Evolutionary conservation across 2,888 invertebrate species (phyloP).

Genomic region (Trimorus sp.): DNA sequence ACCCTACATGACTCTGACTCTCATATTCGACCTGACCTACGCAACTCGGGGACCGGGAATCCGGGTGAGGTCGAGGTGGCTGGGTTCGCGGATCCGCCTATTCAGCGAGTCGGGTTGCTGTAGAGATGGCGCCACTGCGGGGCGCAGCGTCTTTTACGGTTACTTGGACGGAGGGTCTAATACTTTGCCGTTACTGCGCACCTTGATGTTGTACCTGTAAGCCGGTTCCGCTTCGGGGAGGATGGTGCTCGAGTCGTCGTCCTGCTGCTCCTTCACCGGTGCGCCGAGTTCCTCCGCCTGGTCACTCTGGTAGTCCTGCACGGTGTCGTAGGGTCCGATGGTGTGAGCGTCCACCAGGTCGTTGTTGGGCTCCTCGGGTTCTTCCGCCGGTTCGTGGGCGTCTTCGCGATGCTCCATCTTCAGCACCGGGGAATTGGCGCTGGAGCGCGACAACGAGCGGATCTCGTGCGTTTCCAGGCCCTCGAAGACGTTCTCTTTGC

Average conservation of each 20-base stretch:
- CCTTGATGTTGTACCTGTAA: constrained; percentile 80
- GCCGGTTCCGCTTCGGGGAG: constrained; percentile 79
- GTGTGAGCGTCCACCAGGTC: constrained; percentile 80
- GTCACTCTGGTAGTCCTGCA: constrained; percentile 80
- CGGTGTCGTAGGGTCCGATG: constrained; percentile 86
- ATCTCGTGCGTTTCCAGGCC: constrained; percentile 78
- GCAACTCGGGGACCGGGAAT: no score
- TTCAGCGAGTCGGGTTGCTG: constrained; percentile 5
- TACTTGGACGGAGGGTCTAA: constrained; percentile 81
- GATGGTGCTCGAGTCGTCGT: constrained; percentile 79
- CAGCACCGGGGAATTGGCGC: constrained; percentile 65
- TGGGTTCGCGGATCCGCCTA: neutral
- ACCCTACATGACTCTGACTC: no score
- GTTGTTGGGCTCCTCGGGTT: constrained; percentile 74
- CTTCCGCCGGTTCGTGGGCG: constrained; percentile 51
- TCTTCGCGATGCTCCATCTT: constrained; percentile 73
- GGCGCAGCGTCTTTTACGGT: constrained; percentile 66
- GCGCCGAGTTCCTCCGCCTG: constrained; percentile 82
- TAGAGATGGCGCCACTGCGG: constrained; percentile 42
- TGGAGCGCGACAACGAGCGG: constrained; percentile 71
- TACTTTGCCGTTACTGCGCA: constrained; percentile 80
- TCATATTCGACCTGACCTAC: no score
- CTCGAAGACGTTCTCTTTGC: constrained; percentile 76
- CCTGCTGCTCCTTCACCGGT: constrained; percentile 71
- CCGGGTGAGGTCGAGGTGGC: no score